Percentiles rank a stretch among this genome's conserved stretches.
These are phyloP conservation scores for Heliconius hermathena DNA, from an alignment of 1,140 invertebrate genomes.

Conservation along the genomic window DNA sequence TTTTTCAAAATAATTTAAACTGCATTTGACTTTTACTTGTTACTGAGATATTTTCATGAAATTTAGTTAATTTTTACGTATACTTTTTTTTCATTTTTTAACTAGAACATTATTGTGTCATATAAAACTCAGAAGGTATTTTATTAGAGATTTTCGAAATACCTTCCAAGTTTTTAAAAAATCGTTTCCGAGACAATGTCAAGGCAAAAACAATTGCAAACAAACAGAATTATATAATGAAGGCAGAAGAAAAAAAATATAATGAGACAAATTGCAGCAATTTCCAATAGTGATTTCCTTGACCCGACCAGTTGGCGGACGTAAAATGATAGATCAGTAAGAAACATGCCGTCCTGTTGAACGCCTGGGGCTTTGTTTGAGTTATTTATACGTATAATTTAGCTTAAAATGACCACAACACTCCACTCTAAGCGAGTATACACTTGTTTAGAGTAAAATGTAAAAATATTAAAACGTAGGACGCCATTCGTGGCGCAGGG, in stretches of 20 bases:
- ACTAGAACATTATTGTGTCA: too few relatives aligned
- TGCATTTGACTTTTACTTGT: too few relatives aligned
- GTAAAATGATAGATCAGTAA: constrained; percentile 18
- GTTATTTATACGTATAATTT: constrained; percentile 8
- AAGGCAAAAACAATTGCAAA: constrained; percentile 21
- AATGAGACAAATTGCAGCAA: constrained; percentile 32
- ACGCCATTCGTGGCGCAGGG: too few relatives aligned
- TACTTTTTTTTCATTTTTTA: not conserved
- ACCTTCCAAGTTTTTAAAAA: not conserved
- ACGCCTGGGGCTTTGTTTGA: not conserved
- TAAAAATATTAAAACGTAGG: too few relatives aligned
- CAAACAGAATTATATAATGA: constrained; percentile 23
- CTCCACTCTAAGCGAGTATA: too few relatives aligned
- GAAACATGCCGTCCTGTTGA: not conserved
- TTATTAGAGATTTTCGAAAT: not conserved
- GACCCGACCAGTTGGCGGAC: constrained; percentile 25
- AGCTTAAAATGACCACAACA: not conserved
- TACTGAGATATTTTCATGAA: not conserved
- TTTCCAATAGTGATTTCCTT: constrained; percentile 28
- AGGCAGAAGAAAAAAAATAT: constrained; percentile 23
- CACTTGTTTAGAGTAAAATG: too few relatives aligned
- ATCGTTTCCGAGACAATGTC: not conserved
- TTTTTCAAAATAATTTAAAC: too few relatives aligned
- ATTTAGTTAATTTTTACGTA: not conserved
- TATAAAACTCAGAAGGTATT: not conserved